A percentile compares a stretch with the other conserved stretches of the same genome.
Conservation (phyloP, 1,140 invertebrate genomes). For the Ceratina japonica region DNA sequence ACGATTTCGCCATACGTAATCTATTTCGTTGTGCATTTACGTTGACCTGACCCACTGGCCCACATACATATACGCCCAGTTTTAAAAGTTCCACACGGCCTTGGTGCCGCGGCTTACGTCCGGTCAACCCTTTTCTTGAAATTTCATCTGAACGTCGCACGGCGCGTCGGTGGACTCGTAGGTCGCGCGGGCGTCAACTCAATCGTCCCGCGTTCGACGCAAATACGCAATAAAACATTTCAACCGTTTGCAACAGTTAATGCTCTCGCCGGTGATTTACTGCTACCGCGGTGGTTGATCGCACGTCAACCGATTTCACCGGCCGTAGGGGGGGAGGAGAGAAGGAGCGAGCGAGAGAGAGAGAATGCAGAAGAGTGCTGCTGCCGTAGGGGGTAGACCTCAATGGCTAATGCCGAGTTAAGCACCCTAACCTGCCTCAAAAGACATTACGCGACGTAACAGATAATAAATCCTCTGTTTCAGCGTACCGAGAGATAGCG, state of each 20-base stretch:
- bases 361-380: conserved; percentile 21
- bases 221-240: conserved; percentile 33
- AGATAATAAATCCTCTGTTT: conserved; percentile 64
- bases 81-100: conserved; percentile 41
- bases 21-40: conserved; percentile 39
- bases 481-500: conserved; percentile 24
- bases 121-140: conserved; percentile 33
- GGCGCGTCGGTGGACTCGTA: background rate
- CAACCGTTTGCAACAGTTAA: conserved; percentile 34
- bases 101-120: background rate
- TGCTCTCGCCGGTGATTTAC: conserved; percentile 48
- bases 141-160: conserved; percentile 1
- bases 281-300: conserved; percentile 34
- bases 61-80: conserved; percentile 47
- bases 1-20: conserved; percentile 25
- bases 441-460: conserved; percentile 56
- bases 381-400: conserved; percentile 26
- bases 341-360: no score
- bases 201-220: conserved; percentile 5
- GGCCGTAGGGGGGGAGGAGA: background rate
- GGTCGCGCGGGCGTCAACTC: background rate
- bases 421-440: conserved; percentile 65
- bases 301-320: conserved; percentile 46
- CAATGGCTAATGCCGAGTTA: conserved; percentile 59
- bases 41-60: conserved; percentile 49